Evolutionary conservation across 2,888 invertebrate genomes (phyloP), one percentile per base, ranked within the genome.

Genomic region (Amphipoea lucens): DNA sequence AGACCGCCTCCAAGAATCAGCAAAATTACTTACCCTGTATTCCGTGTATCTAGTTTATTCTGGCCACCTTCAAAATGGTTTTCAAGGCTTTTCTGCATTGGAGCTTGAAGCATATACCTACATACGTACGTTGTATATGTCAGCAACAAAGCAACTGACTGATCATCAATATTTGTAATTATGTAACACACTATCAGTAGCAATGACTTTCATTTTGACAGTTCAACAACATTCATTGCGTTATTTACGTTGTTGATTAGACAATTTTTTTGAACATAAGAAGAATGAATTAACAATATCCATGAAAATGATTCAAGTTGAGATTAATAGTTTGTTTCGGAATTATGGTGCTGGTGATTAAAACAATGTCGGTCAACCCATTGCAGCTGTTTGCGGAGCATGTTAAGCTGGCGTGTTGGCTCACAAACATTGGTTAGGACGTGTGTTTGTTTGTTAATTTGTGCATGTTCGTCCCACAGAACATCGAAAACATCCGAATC

Each of bases 391-490:
- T 81, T 71, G 72, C 29, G 5, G 6, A 40, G 1, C 7, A 17
- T 1, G 20, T 79, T 79, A 79, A 51, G 4, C 62, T 71, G 40
- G 17, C 23, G 60, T 42, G 63, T n/a, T 7, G 23, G 12, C 2
- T 66, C 36, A 63, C 80, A 54, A 80, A 79, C 29, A 72, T 57
- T 80, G 60, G 54, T 45, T 17, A n/a, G 80, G 7, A 36, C 36
- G 71, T 45, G 62, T 79, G 79, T 79, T 79, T 80, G 65, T 23
- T 80, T 72, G 81, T 54, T 57, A 57, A 80, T 80, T 54, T 65
- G 45, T 72, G n/a, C 5, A 48, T 36, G 66, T 76, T 12, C 17
- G 36, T 48, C 29, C 9, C 6, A 65, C 17, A 17, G 4, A 65
- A 48, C 36, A 48, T 48, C 23, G 14, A 3, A 20, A 54, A 9